A percentile compares a stretch with the other conserved stretches of the same genome.
Conservation (phyloP, 2,797 vertebrate genomes). For the Pteronotus mesoamericanus region DNA sequence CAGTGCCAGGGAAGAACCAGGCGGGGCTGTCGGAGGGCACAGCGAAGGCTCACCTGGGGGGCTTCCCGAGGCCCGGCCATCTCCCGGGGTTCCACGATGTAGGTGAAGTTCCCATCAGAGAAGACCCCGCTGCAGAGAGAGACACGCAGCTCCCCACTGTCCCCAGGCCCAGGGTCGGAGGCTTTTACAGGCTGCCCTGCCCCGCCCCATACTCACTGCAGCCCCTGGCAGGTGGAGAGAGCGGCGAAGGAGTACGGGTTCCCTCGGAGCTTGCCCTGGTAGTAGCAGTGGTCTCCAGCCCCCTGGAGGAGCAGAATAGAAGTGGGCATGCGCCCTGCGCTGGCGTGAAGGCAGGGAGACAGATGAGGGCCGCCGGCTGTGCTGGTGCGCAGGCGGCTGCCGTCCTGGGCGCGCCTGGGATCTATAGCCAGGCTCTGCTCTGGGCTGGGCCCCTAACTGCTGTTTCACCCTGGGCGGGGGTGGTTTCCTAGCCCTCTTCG, state of each 20-base stretch:
- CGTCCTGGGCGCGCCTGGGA: neutral
- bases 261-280: conserved; percentile 91
- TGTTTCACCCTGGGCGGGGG: neutral
- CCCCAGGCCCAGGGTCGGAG: neutral
- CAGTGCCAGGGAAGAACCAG: neutral
- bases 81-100: conserved; percentile 87
- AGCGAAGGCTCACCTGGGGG: conserved; percentile 33
- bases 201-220: conserved; percentile 85
- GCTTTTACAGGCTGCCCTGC: neutral
- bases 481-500: neutral
- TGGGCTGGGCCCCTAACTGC: neutral
- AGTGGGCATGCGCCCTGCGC: neutral
- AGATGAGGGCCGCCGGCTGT: neutral
- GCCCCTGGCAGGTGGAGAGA: conserved; percentile 94
- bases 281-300: conserved; percentile 93
- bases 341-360: neutral
- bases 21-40: neutral
- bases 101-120: conserved; percentile 90
- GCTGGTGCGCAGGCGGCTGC: neutral
- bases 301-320: conserved; percentile 80
- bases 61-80: conserved; percentile 65
- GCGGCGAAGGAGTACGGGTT: conserved; percentile 87
- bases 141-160: neutral
- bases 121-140: conserved; percentile 89
- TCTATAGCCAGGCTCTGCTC: neutral